A percentile compares a stretch with the other conserved stretches of the same genome.
Conservation (phyloP, 2,113 vertebrate genomes). For the Hypomesus transpacificus region DNA sequence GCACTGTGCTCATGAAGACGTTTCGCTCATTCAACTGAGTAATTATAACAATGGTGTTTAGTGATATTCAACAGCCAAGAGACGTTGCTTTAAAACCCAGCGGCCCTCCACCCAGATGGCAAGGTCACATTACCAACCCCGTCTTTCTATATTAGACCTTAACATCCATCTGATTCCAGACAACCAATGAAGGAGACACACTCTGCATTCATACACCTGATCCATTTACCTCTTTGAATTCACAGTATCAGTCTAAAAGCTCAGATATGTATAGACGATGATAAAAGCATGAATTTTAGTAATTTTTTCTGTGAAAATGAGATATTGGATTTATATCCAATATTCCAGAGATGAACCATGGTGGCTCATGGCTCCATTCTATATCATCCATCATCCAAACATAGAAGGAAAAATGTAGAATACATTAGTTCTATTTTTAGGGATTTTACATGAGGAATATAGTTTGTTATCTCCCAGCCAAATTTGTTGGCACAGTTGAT, state of each 20-base stretch:
- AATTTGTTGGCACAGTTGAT: conserved; percentile 27
- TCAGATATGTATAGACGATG: background rate
- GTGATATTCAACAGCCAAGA: conserved; percentile 6
- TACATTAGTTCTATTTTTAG: conserved; percentile 59
- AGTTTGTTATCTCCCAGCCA: conserved; percentile 36
- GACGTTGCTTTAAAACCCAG: conserved; percentile 3
- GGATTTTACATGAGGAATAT: conserved; percentile 33
- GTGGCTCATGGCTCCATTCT: conserved; percentile 19
- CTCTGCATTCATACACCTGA: conserved; percentile 29
- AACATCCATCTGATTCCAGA: conserved; percentile 32
- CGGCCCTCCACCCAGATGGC: conserved; percentile 1
- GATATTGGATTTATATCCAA: conserved; percentile 39
- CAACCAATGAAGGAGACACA: conserved; percentile 28
- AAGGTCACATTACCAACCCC: conserved; percentile 22
- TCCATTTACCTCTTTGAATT: conserved; percentile 12
- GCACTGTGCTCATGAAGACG: background rate
- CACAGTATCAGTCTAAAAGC: background rate
- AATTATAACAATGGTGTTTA: no score
- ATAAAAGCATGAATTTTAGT: background rate
- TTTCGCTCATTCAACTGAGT: background rate
- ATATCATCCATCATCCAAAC: conserved; percentile 61
- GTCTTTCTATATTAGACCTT: conserved; percentile 19
- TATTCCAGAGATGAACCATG: conserved; percentile 19
- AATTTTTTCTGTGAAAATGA: background rate
- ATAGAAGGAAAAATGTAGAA: conserved; percentile 41